Percentiles rank a stretch among this genome's conserved stretches.
Conservation (phyloP, 2,797 vertebrate species). For the Enteromius paludinosus region DNA sequence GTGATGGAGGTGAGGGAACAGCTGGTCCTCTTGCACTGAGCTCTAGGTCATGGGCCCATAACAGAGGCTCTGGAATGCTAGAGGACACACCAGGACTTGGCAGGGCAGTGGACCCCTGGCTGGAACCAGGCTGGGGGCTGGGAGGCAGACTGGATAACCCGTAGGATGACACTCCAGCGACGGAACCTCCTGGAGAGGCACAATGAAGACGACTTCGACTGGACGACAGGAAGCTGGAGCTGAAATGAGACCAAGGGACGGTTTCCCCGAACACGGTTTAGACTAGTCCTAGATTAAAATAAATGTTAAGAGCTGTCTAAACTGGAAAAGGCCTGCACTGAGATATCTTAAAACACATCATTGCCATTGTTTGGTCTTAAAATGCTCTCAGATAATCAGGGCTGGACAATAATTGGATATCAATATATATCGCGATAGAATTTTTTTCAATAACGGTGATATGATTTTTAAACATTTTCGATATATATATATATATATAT, state of each 20-base stretch:
- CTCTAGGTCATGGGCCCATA: conserved; percentile 69
- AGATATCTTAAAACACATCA: too few species aligned
- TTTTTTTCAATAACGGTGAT: too few species aligned
- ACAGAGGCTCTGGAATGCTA: conserved; percentile 63
- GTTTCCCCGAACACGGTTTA: too few species aligned
- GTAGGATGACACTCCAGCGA: conserved; percentile 68
- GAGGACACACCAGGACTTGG: conserved; percentile 72
- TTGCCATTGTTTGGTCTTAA: too few species aligned
- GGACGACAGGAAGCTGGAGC: conserved; percentile 80
- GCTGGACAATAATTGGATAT: too few species aligned
- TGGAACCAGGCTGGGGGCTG: conserved; percentile 72
- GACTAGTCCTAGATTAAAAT: too few species aligned
- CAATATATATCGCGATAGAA: too few species aligned
- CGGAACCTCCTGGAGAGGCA: conserved; percentile 69
- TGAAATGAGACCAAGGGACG: conserved; percentile 61
- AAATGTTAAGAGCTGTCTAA: too few species aligned
- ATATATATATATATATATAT: too few species aligned
- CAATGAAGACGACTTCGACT: conserved; percentile 71
- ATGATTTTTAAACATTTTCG: too few species aligned
- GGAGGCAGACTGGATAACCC: conserved; percentile 70
- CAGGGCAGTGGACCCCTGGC: conserved; percentile 76
- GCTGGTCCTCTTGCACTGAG: conserved; percentile 60
- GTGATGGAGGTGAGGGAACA: conserved; percentile 67
- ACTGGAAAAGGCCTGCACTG: too few species aligned
- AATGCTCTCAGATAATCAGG: too few species aligned